Evolutionary conservation across 2,888 invertebrate species (phyloP).

Genomic region (Fragum sueziense): DNA sequence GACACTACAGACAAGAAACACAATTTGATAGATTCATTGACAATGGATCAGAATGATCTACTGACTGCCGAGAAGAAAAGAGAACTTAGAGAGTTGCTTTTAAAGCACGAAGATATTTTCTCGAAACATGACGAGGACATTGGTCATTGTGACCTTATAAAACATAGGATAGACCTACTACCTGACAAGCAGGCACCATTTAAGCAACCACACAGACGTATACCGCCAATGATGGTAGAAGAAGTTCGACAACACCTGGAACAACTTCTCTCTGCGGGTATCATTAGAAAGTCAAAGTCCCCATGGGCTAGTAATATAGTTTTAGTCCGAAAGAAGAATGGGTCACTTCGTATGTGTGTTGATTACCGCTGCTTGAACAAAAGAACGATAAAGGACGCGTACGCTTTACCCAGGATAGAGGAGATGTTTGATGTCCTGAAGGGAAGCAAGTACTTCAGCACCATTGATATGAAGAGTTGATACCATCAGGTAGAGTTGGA

Average conservation of each 20-base stretch:
- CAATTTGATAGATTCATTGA: too few relatives aligned
- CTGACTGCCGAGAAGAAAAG: too few relatives aligned
- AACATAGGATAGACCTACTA: constrained; percentile 6
- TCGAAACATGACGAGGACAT: too few relatives aligned
- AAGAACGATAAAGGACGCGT: too few relatives aligned
- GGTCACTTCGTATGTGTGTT: background rate
- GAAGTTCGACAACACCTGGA: background rate
- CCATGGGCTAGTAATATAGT: background rate
- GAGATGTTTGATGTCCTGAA: too few relatives aligned
- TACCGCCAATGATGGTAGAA: background rate
- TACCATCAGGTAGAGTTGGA: constrained; percentile 22
- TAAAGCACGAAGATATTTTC: too few relatives aligned
- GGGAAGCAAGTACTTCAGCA: too few relatives aligned
- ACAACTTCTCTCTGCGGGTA: background rate
- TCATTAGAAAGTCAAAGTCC: background rate
- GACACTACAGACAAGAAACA: too few relatives aligned
- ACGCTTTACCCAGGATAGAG: too few relatives aligned
- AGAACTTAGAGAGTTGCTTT: too few relatives aligned
- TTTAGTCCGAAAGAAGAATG: background rate
- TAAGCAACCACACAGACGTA: background rate
- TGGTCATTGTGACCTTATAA: background rate
- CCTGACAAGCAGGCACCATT: too few relatives aligned
- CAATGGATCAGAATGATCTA: too few relatives aligned
- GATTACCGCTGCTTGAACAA: background rate
- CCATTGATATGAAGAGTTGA: constrained; percentile 6